Percentiles rank a stretch among this genome's conserved stretches.
These are phyloP conservation scores for Platysternon megacephalum DNA, from an alignment of 2,113 vertebrate genomes.

Conservation along the genomic window DNA sequence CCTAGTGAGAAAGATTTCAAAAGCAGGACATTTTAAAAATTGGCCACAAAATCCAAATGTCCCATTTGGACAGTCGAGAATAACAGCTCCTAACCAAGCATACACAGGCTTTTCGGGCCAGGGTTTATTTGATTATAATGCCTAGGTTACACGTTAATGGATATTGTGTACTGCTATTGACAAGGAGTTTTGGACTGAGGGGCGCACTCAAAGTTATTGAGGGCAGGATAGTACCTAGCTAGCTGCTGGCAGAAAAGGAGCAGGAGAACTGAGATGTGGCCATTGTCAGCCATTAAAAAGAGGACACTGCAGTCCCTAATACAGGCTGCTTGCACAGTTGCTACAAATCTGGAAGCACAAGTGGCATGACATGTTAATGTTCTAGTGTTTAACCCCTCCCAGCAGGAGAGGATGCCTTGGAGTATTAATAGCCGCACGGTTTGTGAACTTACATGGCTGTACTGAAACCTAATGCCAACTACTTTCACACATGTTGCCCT, in stretches of 20 bases:
- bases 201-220: not conserved
- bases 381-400: not conserved
- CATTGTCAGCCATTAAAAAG: not conserved
- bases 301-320: not conserved
- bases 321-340: not conserved
- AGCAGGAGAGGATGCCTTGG: not conserved
- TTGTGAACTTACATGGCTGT: constrained; percentile 33
- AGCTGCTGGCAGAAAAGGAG: not conserved
- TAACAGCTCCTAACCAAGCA: accelerated
- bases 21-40: not conserved
- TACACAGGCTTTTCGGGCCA: not conserved
- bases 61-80: not conserved
- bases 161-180: not conserved
- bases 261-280: not conserved
- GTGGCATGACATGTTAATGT: not conserved
- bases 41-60: not conserved
- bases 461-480: not conserved
- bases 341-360: constrained; percentile 25
- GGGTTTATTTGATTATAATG: not conserved
- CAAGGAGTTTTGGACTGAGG: not conserved
- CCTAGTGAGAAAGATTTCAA: not conserved
- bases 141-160: accelerated
- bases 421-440: constrained; percentile 11
- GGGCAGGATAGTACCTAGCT: not conserved
- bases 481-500: not conserved